These are phyloP conservation scores for Chionodraco myersi DNA, from an alignment of 2,113 vertebrate genomes.

Conservation along the genomic window DNA sequence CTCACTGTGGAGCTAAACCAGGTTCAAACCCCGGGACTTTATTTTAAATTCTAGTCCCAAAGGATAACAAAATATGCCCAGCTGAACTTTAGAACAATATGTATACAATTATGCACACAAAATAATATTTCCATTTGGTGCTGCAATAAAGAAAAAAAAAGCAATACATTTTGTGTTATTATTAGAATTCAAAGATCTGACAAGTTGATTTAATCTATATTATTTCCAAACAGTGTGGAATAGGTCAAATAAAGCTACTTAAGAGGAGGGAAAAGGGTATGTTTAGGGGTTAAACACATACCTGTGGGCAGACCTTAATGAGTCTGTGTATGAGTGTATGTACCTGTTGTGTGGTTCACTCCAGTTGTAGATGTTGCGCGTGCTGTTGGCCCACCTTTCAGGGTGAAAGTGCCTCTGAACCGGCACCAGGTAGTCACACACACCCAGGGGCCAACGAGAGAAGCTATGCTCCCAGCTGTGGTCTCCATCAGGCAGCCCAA, in stretches of 20 bases:
- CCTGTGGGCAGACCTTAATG: not conserved
- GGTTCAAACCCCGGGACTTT: not conserved
- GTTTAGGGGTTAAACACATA: not conserved
- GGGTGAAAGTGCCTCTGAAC: slow-evolving; percentile 85
- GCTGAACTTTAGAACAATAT: not conserved
- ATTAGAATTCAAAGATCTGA: not conserved
- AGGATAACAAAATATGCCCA: not conserved
- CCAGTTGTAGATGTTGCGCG: slow-evolving; percentile 93
- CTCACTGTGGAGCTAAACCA: not conserved
- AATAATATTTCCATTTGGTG: not conserved
- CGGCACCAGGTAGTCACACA: slow-evolving; percentile 92
- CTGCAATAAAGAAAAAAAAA: not conserved
- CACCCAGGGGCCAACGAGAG: slow-evolving; percentile 92
- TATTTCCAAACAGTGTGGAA: not conserved
- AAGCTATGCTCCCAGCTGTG: slow-evolving; percentile 90
- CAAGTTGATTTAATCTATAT: not conserved
- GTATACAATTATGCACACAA: not conserved
- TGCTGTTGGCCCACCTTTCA: slow-evolving; percentile 87
- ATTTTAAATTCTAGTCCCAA: not conserved
- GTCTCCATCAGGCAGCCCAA: slow-evolving; percentile 94
- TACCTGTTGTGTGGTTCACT: slow-evolving; percentile 87
- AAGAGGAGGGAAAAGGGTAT: not conserved
- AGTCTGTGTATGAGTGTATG: not conserved
- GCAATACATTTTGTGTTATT: not conserved
- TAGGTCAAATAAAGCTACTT: not conserved